Conservation (phyloP, 2,113 vertebrate genomes). For the Anarrhichthys ocellatus region DNA sequence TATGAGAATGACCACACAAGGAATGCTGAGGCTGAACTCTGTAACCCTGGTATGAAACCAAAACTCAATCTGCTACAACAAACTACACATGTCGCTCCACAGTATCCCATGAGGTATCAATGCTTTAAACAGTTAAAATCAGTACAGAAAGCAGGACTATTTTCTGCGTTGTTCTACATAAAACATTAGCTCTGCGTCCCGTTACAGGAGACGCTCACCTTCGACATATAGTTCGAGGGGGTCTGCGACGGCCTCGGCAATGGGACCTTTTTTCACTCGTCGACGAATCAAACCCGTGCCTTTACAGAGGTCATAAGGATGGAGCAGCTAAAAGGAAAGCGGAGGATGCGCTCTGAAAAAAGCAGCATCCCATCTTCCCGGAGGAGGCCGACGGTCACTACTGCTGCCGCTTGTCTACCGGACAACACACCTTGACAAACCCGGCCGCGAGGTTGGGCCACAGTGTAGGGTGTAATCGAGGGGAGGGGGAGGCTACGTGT, state of each 20-base stretch:
- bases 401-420: constrained; percentile 58
- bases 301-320: constrained; percentile 55
- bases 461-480: constrained; percentile 66
- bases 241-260: neutral
- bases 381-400: constrained; percentile 51
- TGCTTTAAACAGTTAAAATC: constrained; percentile 66
- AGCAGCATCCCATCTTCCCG: constrained; percentile 44
- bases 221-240: constrained; percentile 8
- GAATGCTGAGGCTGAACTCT: constrained; percentile 75
- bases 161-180: constrained; percentile 41
- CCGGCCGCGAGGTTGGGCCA: constrained; percentile 90
- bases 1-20: constrained; percentile 65
- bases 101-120: constrained; percentile 76
- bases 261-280: constrained; percentile 19
- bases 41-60: constrained; percentile 76
- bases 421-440: constrained; percentile 85
- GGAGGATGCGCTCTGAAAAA: constrained; percentile 29
- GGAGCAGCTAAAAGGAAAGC: constrained; percentile 62
- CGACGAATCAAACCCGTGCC: constrained; percentile 7
- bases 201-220: constrained; percentile 39
- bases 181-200: constrained; percentile 56
- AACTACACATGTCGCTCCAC: constrained; percentile 71
- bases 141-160: constrained; percentile 56
- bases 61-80: constrained; percentile 79
- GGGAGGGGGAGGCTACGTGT: constrained; percentile 54